Percentiles rank a stretch among this genome's conserved stretches.
phyloP scores from a whole-genome alignment of 2,113 vertebrate species.

The Kryptolebias marmoratus region DNA sequence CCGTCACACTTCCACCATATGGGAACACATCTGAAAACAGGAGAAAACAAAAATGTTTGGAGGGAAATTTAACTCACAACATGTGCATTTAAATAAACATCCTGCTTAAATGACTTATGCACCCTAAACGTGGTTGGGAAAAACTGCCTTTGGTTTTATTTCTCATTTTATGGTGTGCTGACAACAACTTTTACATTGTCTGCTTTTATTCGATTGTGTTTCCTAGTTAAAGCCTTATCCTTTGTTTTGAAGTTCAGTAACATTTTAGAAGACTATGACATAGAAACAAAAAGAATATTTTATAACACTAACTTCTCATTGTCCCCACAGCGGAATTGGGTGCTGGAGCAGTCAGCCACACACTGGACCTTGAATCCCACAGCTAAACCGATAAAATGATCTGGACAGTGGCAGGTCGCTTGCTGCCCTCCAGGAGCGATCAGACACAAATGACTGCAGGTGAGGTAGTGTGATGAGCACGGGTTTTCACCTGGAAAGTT shows the following conservation, averaged over 20 bases:
- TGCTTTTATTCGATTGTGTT: too few relatives aligned
- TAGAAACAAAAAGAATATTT: not conserved
- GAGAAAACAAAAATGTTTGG: not conserved
- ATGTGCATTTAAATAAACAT: too few relatives aligned
- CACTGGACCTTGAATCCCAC: constrained; percentile 75
- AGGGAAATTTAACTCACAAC: not conserved
- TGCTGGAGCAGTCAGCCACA: constrained; percentile 80
- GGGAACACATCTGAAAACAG: constrained; percentile 64
- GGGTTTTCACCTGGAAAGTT: constrained; percentile 71
- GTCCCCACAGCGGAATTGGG: constrained; percentile 80
- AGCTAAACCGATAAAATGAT: constrained; percentile 70
- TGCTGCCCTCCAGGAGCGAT: constrained; percentile 69
- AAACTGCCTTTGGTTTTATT: too few relatives aligned
- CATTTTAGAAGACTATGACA: too few relatives aligned
- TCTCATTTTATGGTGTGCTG: too few relatives aligned
- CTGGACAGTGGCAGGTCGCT: constrained; percentile 73
- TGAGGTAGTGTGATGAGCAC: constrained; percentile 65
- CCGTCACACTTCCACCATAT: constrained; percentile 81
- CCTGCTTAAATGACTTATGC: too few relatives aligned
- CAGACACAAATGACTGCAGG: constrained; percentile 79
- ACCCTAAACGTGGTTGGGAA: too few relatives aligned
- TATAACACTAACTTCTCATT: constrained; percentile 71
- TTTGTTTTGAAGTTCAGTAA: too few relatives aligned
- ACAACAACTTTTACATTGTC: too few relatives aligned
- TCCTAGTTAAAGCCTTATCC: too few relatives aligned